These are phyloP conservation scores for Hippopotamyrus pictus DNA, from an alignment of 2,797 vertebrate genomes.

Conservation along the genomic window DNA sequence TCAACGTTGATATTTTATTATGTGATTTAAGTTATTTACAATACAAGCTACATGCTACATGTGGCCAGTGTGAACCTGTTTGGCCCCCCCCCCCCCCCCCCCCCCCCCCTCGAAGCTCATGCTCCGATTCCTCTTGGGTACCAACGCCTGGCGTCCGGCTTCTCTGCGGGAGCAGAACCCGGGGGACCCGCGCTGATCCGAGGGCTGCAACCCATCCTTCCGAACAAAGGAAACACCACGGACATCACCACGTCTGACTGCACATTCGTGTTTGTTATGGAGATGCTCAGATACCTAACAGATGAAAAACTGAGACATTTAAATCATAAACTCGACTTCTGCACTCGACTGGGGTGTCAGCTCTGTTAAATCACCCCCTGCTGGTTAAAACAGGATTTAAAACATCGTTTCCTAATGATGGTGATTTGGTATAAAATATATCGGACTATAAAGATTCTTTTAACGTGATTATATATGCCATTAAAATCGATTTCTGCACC, in stretches of 20 bases:
- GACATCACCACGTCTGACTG: background rate
- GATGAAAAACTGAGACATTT: background rate
- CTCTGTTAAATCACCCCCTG: background rate
- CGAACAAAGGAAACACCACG: background rate
- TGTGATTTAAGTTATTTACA: background rate
- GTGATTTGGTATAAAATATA: background rate
- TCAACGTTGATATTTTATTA: background rate
- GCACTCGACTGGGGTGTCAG: background rate
- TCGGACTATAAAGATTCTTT: background rate
- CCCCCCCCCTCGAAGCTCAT: background rate
- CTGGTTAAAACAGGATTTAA: background rate
- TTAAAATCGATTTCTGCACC: background rate
- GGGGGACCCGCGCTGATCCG: background rate
- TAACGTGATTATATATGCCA: background rate
- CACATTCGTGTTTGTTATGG: background rate
- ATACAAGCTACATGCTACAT: slow-evolving; percentile 5
- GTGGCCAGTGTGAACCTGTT: background rate
- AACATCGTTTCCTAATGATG: background rate
- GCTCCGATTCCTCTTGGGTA: background rate
- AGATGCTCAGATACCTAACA: background rate
- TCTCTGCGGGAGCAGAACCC: background rate
- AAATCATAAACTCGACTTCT: background rate
- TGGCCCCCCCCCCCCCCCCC: background rate
- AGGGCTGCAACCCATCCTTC: background rate
- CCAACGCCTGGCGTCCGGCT: background rate